Base-by-base conservation (phyloP, 2,888 invertebrate genomes). In the Agrotis puta region DNA sequence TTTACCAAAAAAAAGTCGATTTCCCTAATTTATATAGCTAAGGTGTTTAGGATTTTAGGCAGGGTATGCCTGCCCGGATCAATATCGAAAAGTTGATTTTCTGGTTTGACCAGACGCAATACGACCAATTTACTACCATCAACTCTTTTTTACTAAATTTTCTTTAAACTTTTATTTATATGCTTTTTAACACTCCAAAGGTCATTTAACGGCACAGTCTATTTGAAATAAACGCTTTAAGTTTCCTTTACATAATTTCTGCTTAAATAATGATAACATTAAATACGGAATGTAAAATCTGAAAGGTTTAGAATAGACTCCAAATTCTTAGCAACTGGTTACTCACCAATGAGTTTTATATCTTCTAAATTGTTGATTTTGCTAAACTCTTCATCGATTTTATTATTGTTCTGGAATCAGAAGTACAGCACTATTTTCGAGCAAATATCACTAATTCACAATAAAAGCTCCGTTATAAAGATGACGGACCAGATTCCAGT, bases 401-500 rank as follows among this genome's bases (percentile, higher is more conserved):
- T n/a, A n/a, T n/a, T n/a, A n/a, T 66, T 54, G 22, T 56, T 67
- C 33, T 50, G 18, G 18, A 56, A 48, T 47, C 2, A 56, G 14
- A 33, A 56, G 33, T n/a, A n/a, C 18, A 5, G 56, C n/a, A n/a
- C 5, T 39, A 39, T 3, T 27, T 27, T 5, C 5, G 5, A 27
- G 27, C 27, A 27, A 27, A 2, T 27, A 11, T 1, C 9, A 43
- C 9, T 18, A 43, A 33, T 47, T 64, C 47, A 16, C 39, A 53
- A 24, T 48, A 62, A 70, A 65, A 58, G 33, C n/a, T 50, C 13
- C 7, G 4, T 9, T 20, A 9, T n/a, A 47, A 56, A 62, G 45
- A 71, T 68, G 54, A 33, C 14, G 4, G 27, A 59, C 27, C 39
- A 43, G n/a, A 69, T 69, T 80, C 68, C 16, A 22, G 54, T 50